These are phyloP conservation scores for Leiothrix lutea DNA, from an alignment of 2,113 vertebrate genomes.

Conservation along the genomic window DNA sequence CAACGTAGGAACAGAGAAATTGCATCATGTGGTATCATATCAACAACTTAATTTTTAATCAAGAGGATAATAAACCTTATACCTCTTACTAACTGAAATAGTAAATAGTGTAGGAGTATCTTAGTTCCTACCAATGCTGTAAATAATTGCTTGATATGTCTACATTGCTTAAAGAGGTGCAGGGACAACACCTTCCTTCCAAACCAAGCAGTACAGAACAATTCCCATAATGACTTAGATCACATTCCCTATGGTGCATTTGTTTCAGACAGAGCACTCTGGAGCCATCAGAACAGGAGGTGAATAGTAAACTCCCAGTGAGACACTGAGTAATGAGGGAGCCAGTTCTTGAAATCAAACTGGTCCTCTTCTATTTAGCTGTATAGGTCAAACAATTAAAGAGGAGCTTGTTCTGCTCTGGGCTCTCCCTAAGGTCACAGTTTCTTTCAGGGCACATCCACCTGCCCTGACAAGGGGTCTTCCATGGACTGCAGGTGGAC, in stretches of 20 bases:
- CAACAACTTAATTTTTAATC: neutral
- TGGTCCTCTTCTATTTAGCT: neutral
- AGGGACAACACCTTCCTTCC: neutral
- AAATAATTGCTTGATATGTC: neutral
- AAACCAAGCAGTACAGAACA: neutral
- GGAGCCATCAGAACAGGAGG: neutral
- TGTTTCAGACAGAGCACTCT: neutral
- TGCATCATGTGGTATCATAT: neutral
- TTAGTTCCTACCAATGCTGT: neutral
- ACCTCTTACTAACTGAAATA: neutral
- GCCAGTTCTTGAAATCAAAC: neutral
- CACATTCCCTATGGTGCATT: neutral
- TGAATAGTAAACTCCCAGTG: neutral
- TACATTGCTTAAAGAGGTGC: neutral
- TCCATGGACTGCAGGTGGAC: neutral
- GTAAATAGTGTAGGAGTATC: neutral
- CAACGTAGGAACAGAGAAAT: neutral
- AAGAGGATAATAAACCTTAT: neutral
- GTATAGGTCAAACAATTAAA: neutral
- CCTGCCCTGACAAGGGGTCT: accelerated
- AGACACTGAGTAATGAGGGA: neutral
- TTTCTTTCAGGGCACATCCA: neutral
- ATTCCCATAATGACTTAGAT: neutral
- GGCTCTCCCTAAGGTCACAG: neutral
- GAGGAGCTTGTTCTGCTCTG: neutral